phyloP scores from a whole-genome alignment of 2,888 invertebrate species.

The Ennomos erosarius region DNA sequence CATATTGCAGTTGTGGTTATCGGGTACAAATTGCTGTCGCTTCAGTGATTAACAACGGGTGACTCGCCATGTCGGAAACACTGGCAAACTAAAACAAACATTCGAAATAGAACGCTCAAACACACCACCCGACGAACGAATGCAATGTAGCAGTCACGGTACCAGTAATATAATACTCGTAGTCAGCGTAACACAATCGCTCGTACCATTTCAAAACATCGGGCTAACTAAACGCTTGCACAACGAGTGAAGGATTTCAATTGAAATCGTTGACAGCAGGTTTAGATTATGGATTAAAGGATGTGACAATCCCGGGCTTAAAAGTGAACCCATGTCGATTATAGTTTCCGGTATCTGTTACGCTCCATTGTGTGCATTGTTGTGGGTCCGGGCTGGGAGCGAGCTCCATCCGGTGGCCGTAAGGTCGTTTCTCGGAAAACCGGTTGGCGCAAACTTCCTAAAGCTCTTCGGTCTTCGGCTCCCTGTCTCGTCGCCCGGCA shows the following conservation, averaged over 20 bases:
- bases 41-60: constrained; percentile 68
- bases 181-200: constrained; percentile 50
- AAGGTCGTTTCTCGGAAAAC: constrained; percentile 69
- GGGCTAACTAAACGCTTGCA: constrained; percentile 48
- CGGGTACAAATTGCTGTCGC: constrained; percentile 76
- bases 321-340: constrained; percentile 70
- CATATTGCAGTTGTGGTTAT: constrained; percentile 78
- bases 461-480: constrained; percentile 44
- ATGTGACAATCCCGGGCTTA: constrained; percentile 56
- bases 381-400: constrained; percentile 52
- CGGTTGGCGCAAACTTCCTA: constrained; percentile 55
- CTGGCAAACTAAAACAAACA: constrained; percentile 45
- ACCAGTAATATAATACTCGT: constrained; percentile 52
- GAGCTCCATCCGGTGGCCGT: constrained; percentile 56
- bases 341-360: constrained; percentile 76
- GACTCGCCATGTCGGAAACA: constrained; percentile 47
- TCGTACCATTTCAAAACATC: constrained; percentile 54
- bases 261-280: constrained; percentile 50
- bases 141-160: constrained; percentile 39
- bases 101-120: constrained; percentile 50
- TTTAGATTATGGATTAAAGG: constrained; percentile 51
- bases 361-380: constrained; percentile 67
- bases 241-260: constrained; percentile 48
- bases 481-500: constrained; percentile 56
- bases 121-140: constrained; percentile 47